Conservation (phyloP, 2,113 vertebrate genomes). For the Psilopsiagon aymara region DNA sequence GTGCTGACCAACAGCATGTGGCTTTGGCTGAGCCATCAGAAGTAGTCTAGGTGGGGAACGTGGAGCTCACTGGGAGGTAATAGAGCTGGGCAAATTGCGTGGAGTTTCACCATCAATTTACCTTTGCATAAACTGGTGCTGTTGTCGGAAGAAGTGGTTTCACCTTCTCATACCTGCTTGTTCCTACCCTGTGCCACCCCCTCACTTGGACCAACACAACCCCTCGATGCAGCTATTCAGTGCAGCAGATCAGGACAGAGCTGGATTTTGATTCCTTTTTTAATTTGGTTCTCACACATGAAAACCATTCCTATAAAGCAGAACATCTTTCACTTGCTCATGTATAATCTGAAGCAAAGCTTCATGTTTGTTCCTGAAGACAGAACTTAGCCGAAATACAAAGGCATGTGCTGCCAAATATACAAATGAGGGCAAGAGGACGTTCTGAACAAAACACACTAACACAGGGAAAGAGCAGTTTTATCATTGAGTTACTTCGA, state of each 20-base stretch:
- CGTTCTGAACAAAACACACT: not conserved
- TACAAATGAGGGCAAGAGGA: not conserved
- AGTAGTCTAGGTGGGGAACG: not conserved
- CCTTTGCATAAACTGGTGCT: not conserved
- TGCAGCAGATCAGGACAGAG: not conserved
- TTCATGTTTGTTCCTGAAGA: not conserved
- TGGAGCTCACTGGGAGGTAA: not conserved
- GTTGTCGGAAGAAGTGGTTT: not conserved
- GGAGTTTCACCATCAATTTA: not conserved
- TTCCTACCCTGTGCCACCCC: not conserved
- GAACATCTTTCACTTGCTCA: not conserved
- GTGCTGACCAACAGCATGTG: rapidly evolving
- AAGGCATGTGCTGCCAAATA: not conserved
- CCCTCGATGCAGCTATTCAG: not conserved
- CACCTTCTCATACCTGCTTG: not conserved
- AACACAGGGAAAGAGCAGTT: not conserved
- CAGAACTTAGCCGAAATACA: not conserved
- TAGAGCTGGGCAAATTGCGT: not conserved
- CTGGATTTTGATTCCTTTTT: not conserved
- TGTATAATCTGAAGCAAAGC: not conserved
- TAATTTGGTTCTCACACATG: not conserved
- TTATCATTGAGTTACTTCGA: not conserved
- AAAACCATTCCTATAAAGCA: not conserved
- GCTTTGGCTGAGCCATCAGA: not conserved
- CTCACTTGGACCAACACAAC: not conserved